A percentile compares a stretch with the other conserved stretches of the same genome.
Conservation (phyloP, 64 coral and sea anemone genomes). For the Actinia equina region DNA sequence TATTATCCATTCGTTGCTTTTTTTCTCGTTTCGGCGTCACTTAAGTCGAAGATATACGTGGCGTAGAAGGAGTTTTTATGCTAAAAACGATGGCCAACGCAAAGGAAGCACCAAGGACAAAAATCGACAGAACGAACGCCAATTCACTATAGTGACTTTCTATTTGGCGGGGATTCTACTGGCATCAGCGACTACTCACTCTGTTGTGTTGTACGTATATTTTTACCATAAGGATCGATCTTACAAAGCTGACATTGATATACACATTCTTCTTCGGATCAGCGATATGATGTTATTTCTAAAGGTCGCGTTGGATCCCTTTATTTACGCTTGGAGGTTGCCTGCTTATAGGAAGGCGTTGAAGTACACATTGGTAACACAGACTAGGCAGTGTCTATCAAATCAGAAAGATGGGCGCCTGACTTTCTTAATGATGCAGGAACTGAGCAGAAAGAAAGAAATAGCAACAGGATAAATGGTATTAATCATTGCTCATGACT, state of each 20-base stretch:
- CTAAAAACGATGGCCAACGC: constrained; percentile 2
- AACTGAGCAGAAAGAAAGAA: neutral
- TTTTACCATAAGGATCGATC: constrained; percentile 20
- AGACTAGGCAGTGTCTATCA: neutral
- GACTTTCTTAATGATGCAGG: neutral
- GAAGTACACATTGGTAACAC: constrained; percentile 8
- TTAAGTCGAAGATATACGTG: constrained; percentile 12
- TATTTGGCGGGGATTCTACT: constrained; percentile 53
- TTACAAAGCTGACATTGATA: constrained; percentile 1
- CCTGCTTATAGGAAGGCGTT: constrained; percentile 53
- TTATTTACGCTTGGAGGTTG: constrained; percentile 64
- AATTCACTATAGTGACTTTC: constrained; percentile 55
- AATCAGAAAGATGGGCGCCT: neutral
- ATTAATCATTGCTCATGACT: neutral
- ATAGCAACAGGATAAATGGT: neutral
- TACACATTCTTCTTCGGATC: constrained; percentile 37
- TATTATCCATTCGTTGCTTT: constrained; percentile 39
- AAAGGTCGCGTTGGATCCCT: constrained; percentile 48
- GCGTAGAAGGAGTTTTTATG: neutral
- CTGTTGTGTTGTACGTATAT: constrained; percentile 32
- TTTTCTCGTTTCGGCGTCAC: constrained; percentile 41
- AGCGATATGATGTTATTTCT: constrained; percentile 61
- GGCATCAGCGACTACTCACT: constrained; percentile 39
- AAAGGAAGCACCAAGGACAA: constrained; percentile 13
- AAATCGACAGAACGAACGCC: constrained; percentile 29